These are phyloP conservation scores for Coelopa pilipes DNA, from an alignment of 2,888 invertebrate species.

Conservation along the genomic window DNA sequence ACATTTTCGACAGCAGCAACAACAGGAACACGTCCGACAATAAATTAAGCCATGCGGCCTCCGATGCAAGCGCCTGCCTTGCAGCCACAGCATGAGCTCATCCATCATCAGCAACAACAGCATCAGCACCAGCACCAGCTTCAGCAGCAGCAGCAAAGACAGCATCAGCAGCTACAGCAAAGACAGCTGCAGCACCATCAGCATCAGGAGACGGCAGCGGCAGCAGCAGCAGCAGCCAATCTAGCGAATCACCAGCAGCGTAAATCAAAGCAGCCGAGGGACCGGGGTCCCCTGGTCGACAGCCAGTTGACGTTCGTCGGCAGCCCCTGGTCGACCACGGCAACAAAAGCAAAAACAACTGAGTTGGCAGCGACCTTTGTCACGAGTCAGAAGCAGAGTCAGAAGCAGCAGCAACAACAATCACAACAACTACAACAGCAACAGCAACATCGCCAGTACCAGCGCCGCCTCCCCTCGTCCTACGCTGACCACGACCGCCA, in stretches of 20 bases:
- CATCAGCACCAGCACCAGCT: constrained; percentile 40
- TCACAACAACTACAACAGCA: constrained; percentile 35
- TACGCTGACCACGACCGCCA: constrained; percentile 21
- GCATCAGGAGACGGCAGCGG: constrained; percentile 42
- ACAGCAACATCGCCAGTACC: constrained; percentile 31
- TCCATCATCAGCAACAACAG: constrained; percentile 45
- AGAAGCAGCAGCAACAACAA: constrained; percentile 39
- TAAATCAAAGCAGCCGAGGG: constrained; percentile 32
- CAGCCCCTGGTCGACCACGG: too few relatives aligned
- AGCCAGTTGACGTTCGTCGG: constrained; percentile 57
- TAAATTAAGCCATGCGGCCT: constrained; percentile 57
- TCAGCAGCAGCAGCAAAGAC: constrained; percentile 43
- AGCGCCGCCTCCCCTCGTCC: constrained; percentile 21
- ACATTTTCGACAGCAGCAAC: constrained; percentile 27
- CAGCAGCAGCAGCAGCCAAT: constrained; percentile 43
- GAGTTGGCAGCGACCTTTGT: not conserved
- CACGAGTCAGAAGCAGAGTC: constrained; percentile 30
- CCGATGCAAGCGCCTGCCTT: constrained; percentile 58
- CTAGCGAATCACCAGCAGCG: constrained; percentile 34
- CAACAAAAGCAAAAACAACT: constrained; percentile 18
- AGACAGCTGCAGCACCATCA: constrained; percentile 46
- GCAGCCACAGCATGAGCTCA: constrained; percentile 59
- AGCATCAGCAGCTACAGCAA: constrained; percentile 51
- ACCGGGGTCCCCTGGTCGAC: constrained; percentile 56
- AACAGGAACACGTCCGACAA: constrained; percentile 31